Percentiles rank a stretch among this genome's conserved stretches.
Conservation (phyloP, 2,797 vertebrate genomes). For the Danio choprae region DNA sequence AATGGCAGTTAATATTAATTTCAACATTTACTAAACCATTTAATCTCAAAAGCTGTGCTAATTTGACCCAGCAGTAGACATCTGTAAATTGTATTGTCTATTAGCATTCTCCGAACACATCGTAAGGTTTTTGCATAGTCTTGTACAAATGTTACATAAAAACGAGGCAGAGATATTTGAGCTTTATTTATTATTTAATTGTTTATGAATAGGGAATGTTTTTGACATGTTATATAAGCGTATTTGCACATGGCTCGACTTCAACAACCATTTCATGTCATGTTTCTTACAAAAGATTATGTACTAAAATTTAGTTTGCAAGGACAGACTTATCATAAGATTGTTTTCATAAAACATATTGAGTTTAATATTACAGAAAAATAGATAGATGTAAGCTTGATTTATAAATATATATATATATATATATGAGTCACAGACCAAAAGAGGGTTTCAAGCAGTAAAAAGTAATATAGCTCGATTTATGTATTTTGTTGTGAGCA, state of each 20-base stretch:
- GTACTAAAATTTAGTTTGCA: not conserved
- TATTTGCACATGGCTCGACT: conserved; percentile 58
- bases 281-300: conserved; percentile 13
- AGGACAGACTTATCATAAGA: not conserved
- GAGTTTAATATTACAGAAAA: not conserved
- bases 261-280: conserved; percentile 24
- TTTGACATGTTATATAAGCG: conserved; percentile 39
- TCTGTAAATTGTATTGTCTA: not conserved
- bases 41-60: too few species aligned
- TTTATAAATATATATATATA: not conserved
- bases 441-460: too few species aligned
- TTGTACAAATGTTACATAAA: conserved; percentile 31
- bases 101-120: not conserved
- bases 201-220: conserved; percentile 48
- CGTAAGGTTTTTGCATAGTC: not conserved
- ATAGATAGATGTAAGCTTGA: conserved; percentile 1
- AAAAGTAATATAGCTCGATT: too few species aligned
- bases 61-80: too few species aligned
- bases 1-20: too few species aligned
- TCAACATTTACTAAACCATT: too few species aligned
- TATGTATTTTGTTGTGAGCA: too few species aligned
- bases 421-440: too few species aligned
- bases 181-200: conserved; percentile 61
- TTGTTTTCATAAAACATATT: not conserved
- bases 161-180: conserved; percentile 48